Evolutionary conservation across 2,888 invertebrate species (phyloP).

Genomic region (Papilio gigon): DNA sequence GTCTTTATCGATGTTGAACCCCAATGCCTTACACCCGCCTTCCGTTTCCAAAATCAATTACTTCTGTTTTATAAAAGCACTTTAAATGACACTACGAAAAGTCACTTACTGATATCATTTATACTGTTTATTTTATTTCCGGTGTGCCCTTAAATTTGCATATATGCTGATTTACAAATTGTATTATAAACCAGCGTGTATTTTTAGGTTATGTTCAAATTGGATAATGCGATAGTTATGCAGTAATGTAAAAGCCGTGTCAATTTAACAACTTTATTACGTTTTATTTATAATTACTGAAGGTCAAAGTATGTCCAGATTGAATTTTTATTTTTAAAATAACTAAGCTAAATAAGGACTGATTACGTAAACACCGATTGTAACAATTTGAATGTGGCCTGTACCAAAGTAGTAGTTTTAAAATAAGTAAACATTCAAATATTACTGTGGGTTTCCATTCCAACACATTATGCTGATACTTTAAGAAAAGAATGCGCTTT

Average conservation of each 20-base stretch:
- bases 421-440: neutral
- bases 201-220: neutral
- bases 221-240: neutral
- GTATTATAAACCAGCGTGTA: neutral
- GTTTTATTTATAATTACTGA: neutral
- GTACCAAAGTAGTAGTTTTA: neutral
- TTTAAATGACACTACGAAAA: too few species aligned
- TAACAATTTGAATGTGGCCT: neutral
- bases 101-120: neutral
- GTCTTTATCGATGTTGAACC: too few species aligned
- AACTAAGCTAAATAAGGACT: slow-evolving; percentile 2
- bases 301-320: neutral
- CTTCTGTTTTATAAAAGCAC: too few species aligned
- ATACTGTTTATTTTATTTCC: neutral
- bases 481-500: too few species aligned
- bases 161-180: neutral
- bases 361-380: neutral
- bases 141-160: neutral
- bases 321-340: neutral
- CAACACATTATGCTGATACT: neutral
- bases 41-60: too few species aligned
- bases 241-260: neutral
- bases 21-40: too few species aligned
- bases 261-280: neutral
- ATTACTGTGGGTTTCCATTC: neutral